Evolutionary conservation across 2,888 invertebrate species (phyloP), one percentile per base, ranked within the genome.

Genomic region (Amblyteles armatorius): DNA sequence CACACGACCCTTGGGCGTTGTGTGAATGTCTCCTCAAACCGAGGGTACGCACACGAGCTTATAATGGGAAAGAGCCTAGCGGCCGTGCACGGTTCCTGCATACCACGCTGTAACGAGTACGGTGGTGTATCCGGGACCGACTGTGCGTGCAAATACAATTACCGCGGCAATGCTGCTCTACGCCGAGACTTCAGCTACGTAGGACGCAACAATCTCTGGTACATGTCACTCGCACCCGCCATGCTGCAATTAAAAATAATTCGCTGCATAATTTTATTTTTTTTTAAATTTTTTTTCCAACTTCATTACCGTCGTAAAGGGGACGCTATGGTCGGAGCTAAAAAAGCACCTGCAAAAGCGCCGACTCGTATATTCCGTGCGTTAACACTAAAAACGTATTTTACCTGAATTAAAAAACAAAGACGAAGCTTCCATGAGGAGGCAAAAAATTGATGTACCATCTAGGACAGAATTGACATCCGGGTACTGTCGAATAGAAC

Each of bases 111-210:
- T 67, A 67, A 77, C 67, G 57, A 77, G 77, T 16, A 22, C 57
- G 26, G 44, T 4, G 57, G 13, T 22, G 26, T 57, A 57, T 13
- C 29, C 33, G 26, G 16, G 22, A 44, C 44, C 40, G 44, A 22
- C 74, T 77, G 52, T 40, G 55, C 36, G 77, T 13, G 40, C 55
- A 36, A 77, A 69, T 60, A 69, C 69, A 78, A 78, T 69, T 78
- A 78, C 44, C 57, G 60, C 22, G 33, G 33, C 69, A 22, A 36
- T 60, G 73, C 33, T 44, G 60, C 33, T 26, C 44, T 19, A 26
- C n/a, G n/a, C 40, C 16, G 60, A 60, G 33, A 57, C 60, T 57
- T 60, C 48, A 26, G 26, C 33, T 44, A 78, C 36, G 22, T 72
- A 55, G 33, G 36, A 3, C 33, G 29, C 19, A 71, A 72, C 72